phyloP scores from a whole-genome alignment of 2,888 invertebrate species.

The Odontothrips loti region DNA sequence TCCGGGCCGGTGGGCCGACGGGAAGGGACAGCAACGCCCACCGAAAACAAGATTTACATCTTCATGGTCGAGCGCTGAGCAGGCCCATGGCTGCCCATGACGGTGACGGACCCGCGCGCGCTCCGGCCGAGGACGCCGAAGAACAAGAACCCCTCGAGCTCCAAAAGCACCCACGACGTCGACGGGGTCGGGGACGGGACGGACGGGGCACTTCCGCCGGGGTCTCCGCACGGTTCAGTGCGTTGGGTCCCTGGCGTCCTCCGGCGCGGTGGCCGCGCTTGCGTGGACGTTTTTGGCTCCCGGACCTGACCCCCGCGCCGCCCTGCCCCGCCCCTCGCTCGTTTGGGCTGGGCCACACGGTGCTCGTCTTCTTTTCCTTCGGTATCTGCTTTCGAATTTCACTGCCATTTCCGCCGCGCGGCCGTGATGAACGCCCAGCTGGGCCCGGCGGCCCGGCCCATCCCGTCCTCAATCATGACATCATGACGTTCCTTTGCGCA shows the following conservation, averaged over 20 bases:
- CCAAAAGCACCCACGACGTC: too few species aligned
- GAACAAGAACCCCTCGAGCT: too few species aligned
- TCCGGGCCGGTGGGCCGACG: neutral
- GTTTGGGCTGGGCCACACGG: neutral
- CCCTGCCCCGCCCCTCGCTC: neutral
- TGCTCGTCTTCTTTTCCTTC: neutral
- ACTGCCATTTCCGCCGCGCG: too few species aligned
- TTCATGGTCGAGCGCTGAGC: conserved; percentile 7
- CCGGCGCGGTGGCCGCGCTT: neutral
- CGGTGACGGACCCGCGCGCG: neutral
- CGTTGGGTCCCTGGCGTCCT: neutral
- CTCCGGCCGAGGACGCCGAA: too few species aligned
- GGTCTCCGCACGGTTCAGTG: neutral
- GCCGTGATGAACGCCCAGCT: neutral
- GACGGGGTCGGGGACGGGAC: neutral
- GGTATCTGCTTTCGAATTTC: neutral
- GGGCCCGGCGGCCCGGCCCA: neutral
- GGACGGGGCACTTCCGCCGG: neutral
- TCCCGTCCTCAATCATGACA: neutral
- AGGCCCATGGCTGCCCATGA: too few species aligned
- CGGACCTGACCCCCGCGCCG: neutral
- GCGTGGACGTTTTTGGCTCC: neutral
- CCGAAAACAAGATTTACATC: conserved; percentile 5
- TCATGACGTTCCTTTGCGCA: conserved; percentile 4
- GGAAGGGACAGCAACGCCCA: too few species aligned